Base-by-base conservation (phyloP, 2,888 invertebrate species). In the Incurvaria masculella region DNA sequence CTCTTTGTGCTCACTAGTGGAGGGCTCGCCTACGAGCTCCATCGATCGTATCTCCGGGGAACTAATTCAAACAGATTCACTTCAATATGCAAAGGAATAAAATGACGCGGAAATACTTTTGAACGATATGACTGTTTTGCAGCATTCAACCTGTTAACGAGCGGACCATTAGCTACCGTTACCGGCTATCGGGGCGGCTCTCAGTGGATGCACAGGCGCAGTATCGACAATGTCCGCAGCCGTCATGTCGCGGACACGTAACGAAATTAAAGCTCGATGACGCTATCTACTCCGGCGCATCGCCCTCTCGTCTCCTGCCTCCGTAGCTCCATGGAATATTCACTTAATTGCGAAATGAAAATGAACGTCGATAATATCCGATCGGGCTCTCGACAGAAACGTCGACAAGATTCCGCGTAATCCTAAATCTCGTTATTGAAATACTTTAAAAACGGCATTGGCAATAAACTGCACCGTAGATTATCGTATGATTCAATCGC, bases 401-500 rank as follows among this genome's bases (percentile, higher is more conserved):
- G 11, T 59, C 65, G 61, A 64, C 65, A 65, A 72, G 69, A 68
- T 69, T 66, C 64, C 53, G 57, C 57, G 65, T 69, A 68, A 72
- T 73, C 72, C 74, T 74, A 75, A 76, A 76, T 76, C 78, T 74
- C 64, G 69, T 72, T 75, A 76, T 75, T 72, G 72, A 73, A 72
- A 70, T 70, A 65, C 68, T 65, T 68, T 64, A 69, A 68, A 73
- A 74, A 74, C 33, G 69, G 72, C 72, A 72, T 72, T 69, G 66
- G 68, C 68, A 74, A 75, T 78, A 76, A 76, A 78, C 76, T 72
- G 72, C 65, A 64, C 63, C 71, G 63, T 72, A 70, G 76, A 76
- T 78, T 78, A 78, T 78, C 78, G 69, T 76, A 76, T 78, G 78
- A 78, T 78, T 72, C 75, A 78, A 78, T 78, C 78, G 78, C 78